Conservation (phyloP, 2,797 vertebrate genomes). For the Crenichthys baileyi region DNA sequence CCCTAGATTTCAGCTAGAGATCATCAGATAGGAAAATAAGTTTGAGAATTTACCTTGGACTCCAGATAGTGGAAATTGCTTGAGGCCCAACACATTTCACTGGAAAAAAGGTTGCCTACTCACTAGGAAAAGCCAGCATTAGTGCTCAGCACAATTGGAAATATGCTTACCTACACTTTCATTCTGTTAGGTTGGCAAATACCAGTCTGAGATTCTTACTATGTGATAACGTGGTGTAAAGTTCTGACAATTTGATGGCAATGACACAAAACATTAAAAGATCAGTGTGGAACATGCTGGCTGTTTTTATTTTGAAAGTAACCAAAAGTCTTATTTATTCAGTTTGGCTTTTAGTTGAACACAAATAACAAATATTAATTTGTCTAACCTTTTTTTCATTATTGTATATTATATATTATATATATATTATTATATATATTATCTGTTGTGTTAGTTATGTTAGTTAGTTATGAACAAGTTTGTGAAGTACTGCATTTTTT, state of each 20-base stretch:
- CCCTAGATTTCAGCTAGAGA: conserved; percentile 40
- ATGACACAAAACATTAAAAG: not conserved
- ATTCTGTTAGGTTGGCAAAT: not conserved
- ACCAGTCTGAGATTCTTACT: not conserved
- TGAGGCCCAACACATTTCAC: conserved; percentile 31
- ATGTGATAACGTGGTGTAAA: not conserved
- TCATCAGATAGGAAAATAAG: conserved; percentile 47
- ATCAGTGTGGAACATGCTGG: not conserved
- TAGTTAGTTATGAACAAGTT: not conserved
- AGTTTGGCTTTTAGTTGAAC: not conserved
- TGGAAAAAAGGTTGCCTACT: conserved; percentile 53
- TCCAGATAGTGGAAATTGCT: conserved; percentile 58
- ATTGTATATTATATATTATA: no score
- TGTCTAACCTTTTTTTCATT: not conserved
- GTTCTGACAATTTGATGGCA: not conserved
- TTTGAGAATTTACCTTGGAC: conserved; percentile 47
- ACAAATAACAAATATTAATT: not conserved
- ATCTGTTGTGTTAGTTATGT: no score
- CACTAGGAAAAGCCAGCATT: conserved; percentile 58
- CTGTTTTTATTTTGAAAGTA: not conserved
- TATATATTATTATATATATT: no score
- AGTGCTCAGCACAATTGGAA: conserved; percentile 59
- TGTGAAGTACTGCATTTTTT: not conserved
- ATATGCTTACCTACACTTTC: conserved; percentile 57
- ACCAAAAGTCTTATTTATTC: not conserved